Evolutionary conservation across 2,113 vertebrate genomes (phyloP).

Genomic region (Oreotrochilus melanogaster): DNA sequence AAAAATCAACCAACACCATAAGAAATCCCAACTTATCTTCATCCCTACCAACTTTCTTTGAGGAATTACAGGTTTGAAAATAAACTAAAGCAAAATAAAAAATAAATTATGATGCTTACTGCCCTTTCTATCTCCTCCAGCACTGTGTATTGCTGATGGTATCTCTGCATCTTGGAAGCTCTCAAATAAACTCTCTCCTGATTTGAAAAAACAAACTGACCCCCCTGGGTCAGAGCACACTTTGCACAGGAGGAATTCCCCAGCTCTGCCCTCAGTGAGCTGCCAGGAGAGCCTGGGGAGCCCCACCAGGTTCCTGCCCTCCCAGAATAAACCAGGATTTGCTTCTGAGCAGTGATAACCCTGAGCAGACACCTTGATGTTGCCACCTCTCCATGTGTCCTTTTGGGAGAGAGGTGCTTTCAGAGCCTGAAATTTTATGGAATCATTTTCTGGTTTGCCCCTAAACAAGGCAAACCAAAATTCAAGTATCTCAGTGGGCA

Average conservation of each 20-base stretch:
- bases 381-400: neutral
- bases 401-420: neutral
- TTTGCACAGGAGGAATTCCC: neutral
- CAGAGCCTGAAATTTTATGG: neutral
- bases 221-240: neutral
- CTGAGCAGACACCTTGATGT: neutral
- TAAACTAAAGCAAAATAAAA: neutral
- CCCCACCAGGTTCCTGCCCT: neutral
- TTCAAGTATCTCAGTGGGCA: neutral
- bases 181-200: neutral
- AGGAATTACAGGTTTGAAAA: neutral
- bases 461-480: neutral
- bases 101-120: neutral
- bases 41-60: neutral
- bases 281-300: neutral
- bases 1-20: neutral
- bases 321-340: neutral
- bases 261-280: neutral
- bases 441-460: neutral
- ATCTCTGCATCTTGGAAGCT: neutral
- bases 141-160: neutral
- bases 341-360: neutral
- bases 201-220: neutral
- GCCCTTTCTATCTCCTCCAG: neutral
- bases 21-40: neutral